phyloP scores from a whole-genome alignment of 37 sponge, comb jelly and placozoan genomes.

The Ianthella basta region DNA sequence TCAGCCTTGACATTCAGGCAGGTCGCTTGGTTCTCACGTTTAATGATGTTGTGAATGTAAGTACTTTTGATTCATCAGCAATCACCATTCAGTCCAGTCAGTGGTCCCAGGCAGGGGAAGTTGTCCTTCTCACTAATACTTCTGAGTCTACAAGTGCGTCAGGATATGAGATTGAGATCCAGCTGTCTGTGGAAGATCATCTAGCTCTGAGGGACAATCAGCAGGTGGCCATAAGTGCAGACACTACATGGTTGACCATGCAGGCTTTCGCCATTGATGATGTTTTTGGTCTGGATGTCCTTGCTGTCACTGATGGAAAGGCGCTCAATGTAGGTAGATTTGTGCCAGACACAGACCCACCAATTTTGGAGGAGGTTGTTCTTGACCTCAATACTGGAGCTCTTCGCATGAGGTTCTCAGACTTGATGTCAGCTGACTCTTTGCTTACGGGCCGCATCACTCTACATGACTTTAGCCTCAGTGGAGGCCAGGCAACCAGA shows the following conservation, averaged over 20 bases:
- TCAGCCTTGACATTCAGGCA: conserved; percentile 76
- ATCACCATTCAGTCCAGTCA: conserved; percentile 67
- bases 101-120: conserved; percentile 40
- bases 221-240: conserved; percentile 48
- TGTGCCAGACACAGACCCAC: conserved; percentile 68
- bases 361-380: conserved; percentile 54
- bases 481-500: conserved; percentile 66
- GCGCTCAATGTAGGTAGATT: conserved; percentile 66
- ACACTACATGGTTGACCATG: conserved; percentile 77
- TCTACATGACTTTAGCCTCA: conserved; percentile 39
- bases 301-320: conserved; percentile 88
- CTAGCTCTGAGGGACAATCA: conserved; percentile 70
- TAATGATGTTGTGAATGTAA: conserved; percentile 75
- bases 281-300: conserved; percentile 75
- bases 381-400: conserved; percentile 78
- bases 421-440: conserved; percentile 65
- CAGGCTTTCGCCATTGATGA: conserved; percentile 95
- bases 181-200: conserved; percentile 69
- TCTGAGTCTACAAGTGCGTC: conserved; percentile 50
- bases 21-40: conserved; percentile 80
- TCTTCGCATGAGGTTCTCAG: conserved; percentile 61
- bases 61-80: conserved; percentile 86
- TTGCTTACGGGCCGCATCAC: conserved; percentile 57
- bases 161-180: conserved; percentile 67
- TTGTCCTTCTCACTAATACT: conserved; percentile 52